phyloP scores from a whole-genome alignment of 2,797 vertebrate species.

The Lacerta viridis region DNA sequence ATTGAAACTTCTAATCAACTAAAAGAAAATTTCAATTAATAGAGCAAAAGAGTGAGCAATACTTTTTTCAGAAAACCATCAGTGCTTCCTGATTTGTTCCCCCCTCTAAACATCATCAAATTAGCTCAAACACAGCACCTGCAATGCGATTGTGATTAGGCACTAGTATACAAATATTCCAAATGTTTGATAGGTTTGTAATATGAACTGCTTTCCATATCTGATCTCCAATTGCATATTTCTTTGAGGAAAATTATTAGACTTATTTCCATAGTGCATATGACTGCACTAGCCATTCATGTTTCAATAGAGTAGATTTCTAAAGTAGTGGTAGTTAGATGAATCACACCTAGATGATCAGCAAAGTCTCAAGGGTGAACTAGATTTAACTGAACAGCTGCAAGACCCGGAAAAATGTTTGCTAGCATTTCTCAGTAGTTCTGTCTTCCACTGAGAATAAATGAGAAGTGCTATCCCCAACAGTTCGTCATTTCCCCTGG shows the following conservation, averaged over 20 bases:
- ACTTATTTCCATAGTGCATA: not conserved
- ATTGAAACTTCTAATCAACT: too few relatives aligned
- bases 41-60: too few relatives aligned
- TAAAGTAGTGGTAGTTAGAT: conserved; percentile 1
- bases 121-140: not conserved
- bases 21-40: too few relatives aligned
- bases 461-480: not conserved
- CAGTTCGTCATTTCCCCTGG: not conserved
- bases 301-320: not conserved
- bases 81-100: too few relatives aligned
- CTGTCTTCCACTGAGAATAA: not conserved
- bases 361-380: not conserved
- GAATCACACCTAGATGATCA: conserved; percentile 11
- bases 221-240: not conserved
- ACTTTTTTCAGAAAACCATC: too few relatives aligned
- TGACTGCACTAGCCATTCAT: not conserved
- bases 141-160: not conserved
- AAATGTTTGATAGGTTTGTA: not conserved
- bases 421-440: conserved; percentile 12
- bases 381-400: conserved; percentile 13
- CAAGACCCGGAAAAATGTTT: not conserved
- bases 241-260: not conserved
- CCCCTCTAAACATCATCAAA: too few relatives aligned
- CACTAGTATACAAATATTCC: not conserved
- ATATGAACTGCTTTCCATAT: not conserved